Evolutionary conservation across 2,888 invertebrate genomes (phyloP).

Genomic region (Malthinus seriepunctatus): DNA sequence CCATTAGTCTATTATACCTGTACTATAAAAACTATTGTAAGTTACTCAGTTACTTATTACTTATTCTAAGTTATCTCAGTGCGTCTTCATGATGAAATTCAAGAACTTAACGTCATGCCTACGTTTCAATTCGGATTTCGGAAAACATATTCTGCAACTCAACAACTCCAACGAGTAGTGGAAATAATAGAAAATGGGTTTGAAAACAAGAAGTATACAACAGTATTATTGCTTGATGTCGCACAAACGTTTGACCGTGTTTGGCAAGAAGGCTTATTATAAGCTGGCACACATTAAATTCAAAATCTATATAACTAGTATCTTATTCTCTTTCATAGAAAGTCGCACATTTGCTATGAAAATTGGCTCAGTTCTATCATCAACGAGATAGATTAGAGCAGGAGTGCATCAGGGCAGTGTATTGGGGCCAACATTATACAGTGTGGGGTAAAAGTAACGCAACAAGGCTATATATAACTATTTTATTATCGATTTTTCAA

Average conservation of each 20-base stretch:
- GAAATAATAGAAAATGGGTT: slow-evolving; percentile 26
- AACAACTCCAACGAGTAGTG: slow-evolving; percentile 32
- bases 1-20: slow-evolving; percentile 10
- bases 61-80: too few species aligned
- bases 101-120: slow-evolving; percentile 6
- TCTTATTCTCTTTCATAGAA: slow-evolving; percentile 33
- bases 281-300: not conserved
- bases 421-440: too few species aligned
- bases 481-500: too few species aligned
- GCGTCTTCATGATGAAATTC: too few species aligned
- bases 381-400: slow-evolving; percentile 16
- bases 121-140: slow-evolving; percentile 38
- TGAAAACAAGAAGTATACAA: slow-evolving; percentile 30
- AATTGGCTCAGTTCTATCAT: slow-evolving; percentile 25
- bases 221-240: slow-evolving; percentile 34
- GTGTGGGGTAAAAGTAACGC: too few species aligned
- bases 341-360: slow-evolving; percentile 7
- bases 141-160: slow-evolving; percentile 27
- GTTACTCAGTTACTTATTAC: too few species aligned
- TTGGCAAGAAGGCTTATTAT: slow-evolving; percentile 8
- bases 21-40: slow-evolving; percentile 2
- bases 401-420: too few species aligned
- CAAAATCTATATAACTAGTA: not conserved
- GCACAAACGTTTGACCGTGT: slow-evolving; percentile 38
- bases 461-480: too few species aligned